phyloP scores from a whole-genome alignment of 2,888 invertebrate species.

The Rhamnusium bicolor region DNA sequence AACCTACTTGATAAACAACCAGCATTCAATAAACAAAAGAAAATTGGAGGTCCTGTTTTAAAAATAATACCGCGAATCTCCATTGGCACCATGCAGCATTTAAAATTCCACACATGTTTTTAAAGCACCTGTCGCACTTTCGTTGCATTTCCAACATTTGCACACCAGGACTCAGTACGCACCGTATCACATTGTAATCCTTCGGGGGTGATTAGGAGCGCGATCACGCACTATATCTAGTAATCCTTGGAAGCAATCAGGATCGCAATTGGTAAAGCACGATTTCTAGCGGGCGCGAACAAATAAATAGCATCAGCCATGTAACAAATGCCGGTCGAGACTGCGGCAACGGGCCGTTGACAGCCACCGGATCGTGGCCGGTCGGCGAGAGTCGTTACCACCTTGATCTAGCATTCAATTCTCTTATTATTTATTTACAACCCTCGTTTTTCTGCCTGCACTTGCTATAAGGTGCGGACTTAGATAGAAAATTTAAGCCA shows the following conservation, averaged over 20 bases:
- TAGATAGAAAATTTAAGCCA: not conserved
- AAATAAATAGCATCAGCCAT: constrained; percentile 58
- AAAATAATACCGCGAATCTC: not conserved
- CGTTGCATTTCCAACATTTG: not conserved
- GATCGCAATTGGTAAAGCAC: constrained; percentile 58
- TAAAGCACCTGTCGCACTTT: constrained; percentile 50
- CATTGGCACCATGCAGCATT: constrained; percentile 6
- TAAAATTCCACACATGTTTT: constrained; percentile 35
- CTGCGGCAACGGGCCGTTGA: constrained; percentile 61
- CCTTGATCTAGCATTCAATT: constrained; percentile 62
- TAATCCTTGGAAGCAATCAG: constrained; percentile 25
- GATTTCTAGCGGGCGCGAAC: constrained; percentile 55
- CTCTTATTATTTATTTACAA: constrained; percentile 48
- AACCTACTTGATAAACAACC: not conserved
- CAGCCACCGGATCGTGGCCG: constrained; percentile 55
- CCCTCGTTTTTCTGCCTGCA: constrained; percentile 5
- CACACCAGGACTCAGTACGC: constrained; percentile 13
- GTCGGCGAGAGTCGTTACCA: constrained; percentile 60
- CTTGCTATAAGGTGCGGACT: constrained; percentile 6
- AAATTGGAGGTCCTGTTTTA: not conserved
- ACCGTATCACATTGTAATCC: constrained; percentile 33
- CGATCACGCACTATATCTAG: constrained; percentile 15
- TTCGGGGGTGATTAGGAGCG: constrained; percentile 7
- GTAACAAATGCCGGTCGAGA: constrained; percentile 64
- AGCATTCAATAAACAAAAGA: not conserved